These are phyloP conservation scores for Ginglymostoma cirratum DNA, from an alignment of 2,113 vertebrate species.

Conservation along the genomic window DNA sequence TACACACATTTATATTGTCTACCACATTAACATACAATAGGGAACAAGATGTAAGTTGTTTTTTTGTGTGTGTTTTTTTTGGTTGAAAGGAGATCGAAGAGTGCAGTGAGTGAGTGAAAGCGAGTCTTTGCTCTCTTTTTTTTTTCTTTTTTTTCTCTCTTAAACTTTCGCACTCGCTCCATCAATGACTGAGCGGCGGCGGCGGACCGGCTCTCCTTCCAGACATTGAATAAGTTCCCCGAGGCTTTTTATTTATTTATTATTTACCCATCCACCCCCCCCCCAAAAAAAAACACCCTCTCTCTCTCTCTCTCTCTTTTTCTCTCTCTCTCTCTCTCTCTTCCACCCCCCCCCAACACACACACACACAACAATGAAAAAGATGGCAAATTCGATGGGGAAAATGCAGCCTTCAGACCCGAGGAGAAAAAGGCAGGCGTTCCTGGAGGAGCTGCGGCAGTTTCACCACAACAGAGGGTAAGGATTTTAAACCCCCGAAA, in stretches of 20 bases:
- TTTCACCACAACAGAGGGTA: constrained; percentile 99
- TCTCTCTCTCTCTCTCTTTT: constrained; percentile 26
- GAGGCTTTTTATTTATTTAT: constrained; percentile 37
- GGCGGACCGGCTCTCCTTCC: constrained; percentile 87
- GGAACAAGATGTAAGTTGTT: constrained; percentile 31
- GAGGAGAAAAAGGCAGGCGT: constrained; percentile 98
- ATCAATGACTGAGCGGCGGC: constrained; percentile 86
- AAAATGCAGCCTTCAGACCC: constrained; percentile 87
- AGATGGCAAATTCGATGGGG: constrained; percentile 96
- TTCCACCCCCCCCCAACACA: neutral
- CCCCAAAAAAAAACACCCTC: constrained; percentile 37
- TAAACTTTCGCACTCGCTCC: constrained; percentile 68
- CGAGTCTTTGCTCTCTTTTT: constrained; percentile 54
- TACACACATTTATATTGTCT: neutral
- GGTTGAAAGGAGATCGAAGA: neutral
- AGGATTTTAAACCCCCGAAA: constrained; percentile 53
- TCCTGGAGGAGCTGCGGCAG: constrained; percentile 99
- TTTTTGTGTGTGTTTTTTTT: neutral
- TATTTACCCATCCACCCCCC: no score
- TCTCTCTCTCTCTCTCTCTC: constrained; percentile 26
- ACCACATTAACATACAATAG: constrained; percentile 16
- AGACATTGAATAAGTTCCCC: constrained; percentile 75
- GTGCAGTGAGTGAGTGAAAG: constrained; percentile 51
- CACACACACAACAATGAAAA: constrained; percentile 47
- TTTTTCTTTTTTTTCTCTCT: constrained; percentile 67